Percentiles rank a stretch among this genome's conserved stretches.
phyloP scores from a whole-genome alignment of 2,888 invertebrate genomes.

The Lathronympha strigana region DNA sequence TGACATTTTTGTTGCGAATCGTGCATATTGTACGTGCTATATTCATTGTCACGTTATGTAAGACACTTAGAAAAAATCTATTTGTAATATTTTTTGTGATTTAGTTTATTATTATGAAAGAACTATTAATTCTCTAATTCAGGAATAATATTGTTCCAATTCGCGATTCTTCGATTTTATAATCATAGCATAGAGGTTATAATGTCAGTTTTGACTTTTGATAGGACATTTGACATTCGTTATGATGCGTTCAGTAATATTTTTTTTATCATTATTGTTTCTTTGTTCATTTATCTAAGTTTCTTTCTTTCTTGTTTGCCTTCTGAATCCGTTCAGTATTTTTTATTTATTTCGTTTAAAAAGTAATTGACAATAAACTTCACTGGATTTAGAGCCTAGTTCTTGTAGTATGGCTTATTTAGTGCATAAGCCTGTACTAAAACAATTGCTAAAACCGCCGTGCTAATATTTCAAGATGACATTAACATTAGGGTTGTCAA shows the following conservation, averaged over 20 bases:
- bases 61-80: not conserved
- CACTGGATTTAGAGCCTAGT: too few species aligned
- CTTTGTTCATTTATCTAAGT: too few species aligned
- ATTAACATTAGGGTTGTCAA: too few species aligned
- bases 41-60: conserved; percentile 62
- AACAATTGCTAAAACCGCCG: too few species aligned
- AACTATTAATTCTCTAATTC: not conserved
- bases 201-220: conserved; percentile 17
- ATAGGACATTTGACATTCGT: conserved; percentile 9
- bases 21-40: conserved; percentile 66
- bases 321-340: too few species aligned
- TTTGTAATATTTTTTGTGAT: not conserved
- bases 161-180: not conserved
- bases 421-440: too few species aligned
- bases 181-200: conserved; percentile 33
- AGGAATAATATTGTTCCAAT: not conserved
- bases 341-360: too few species aligned
- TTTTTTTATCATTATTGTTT: too few species aligned
- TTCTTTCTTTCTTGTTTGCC: too few species aligned
- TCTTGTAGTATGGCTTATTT: too few species aligned
- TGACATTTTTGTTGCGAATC: conserved; percentile 59
- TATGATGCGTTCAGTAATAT: conserved; percentile 12
- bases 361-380: too few species aligned
- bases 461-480: too few species aligned
- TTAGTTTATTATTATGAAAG: not conserved